These are phyloP conservation scores for Punctoribates punctum DNA, from an alignment of 2,888 invertebrate genomes.

Conservation along the genomic window DNA sequence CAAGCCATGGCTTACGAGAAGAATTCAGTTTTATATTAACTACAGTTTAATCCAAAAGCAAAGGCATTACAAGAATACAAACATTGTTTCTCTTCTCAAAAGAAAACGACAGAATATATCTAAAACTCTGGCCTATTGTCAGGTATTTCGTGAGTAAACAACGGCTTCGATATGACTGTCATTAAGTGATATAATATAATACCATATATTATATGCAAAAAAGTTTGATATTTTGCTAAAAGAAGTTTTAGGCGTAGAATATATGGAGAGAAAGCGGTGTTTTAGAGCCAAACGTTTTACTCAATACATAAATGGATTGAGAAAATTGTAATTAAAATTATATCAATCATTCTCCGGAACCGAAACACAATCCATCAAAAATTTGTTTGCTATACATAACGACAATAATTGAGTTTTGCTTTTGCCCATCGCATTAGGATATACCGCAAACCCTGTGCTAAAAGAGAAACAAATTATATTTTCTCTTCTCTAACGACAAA, in stretches of 20 bases:
- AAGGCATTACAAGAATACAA: no score
- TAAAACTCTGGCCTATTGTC: background rate
- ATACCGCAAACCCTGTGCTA: no score
- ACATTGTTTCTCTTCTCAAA: no score
- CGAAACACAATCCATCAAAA: constrained; percentile 30
- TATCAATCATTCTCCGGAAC: constrained; percentile 32
- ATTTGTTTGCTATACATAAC: background rate
- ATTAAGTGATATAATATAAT: background rate
- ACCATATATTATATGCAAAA: background rate
- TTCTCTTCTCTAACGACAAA: background rate
- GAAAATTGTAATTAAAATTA: constrained; percentile 34
- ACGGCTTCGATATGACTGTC: background rate
- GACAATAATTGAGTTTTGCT: constrained; percentile 23
- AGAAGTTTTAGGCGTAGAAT: no score
- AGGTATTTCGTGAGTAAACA: constrained; percentile 2
- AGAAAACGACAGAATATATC: background rate
- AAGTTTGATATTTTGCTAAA: background rate
- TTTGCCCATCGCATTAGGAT: background rate
- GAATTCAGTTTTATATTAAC: no score
- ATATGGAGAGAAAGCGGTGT: background rate
- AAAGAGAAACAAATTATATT: background rate
- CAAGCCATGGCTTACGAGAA: no score
- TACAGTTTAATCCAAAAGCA: no score
- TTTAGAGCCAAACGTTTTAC: background rate
- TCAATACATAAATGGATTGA: background rate